Conservation (phyloP, 2,888 invertebrate species). For the Pristionchus exspectatus region DNA sequence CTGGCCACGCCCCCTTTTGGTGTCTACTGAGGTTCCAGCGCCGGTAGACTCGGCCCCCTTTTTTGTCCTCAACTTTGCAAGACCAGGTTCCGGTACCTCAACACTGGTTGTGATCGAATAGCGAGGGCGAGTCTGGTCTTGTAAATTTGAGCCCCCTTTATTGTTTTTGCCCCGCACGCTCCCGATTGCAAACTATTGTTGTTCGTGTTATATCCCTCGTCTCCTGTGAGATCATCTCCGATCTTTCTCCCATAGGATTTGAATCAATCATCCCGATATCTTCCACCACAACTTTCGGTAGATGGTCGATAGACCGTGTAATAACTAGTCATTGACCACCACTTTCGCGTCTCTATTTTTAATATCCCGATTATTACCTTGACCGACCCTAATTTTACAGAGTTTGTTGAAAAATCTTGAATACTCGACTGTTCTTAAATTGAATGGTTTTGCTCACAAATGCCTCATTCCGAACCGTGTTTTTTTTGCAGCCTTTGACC, state of each 20-base stretch:
- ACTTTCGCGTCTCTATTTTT: neutral
- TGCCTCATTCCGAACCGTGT: conserved; percentile 42
- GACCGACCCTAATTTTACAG: neutral
- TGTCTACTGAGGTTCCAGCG: neutral
- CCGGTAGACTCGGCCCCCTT: neutral
- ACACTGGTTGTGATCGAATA: too few species aligned
- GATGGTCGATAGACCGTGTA: conserved; percentile 36
- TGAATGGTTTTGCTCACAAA: conserved; percentile 26
- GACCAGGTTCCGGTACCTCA: neutral
- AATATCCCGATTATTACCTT: neutral
- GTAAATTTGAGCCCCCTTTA: too few species aligned
- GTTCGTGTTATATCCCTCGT: neutral
- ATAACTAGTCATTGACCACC: conserved; percentile 9
- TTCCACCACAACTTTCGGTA: conserved; percentile 10
- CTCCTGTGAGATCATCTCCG: conserved; percentile 16
- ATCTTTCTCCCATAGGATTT: conserved; percentile 31
- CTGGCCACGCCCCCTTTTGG: neutral
- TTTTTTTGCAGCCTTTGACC: neutral
- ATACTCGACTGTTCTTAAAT: conserved; percentile 28
- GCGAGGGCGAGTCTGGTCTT: too few species aligned
- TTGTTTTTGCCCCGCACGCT: neutral
- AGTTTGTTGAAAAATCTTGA: neutral
- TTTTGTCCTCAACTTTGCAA: neutral
- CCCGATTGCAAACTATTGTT: neutral
- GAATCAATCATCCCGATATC: conserved; percentile 11